Evolutionary conservation across 2,888 invertebrate genomes (phyloP), one percentile per base, ranked within the genome.

Genomic region (Cheilosia impressa): DNA sequence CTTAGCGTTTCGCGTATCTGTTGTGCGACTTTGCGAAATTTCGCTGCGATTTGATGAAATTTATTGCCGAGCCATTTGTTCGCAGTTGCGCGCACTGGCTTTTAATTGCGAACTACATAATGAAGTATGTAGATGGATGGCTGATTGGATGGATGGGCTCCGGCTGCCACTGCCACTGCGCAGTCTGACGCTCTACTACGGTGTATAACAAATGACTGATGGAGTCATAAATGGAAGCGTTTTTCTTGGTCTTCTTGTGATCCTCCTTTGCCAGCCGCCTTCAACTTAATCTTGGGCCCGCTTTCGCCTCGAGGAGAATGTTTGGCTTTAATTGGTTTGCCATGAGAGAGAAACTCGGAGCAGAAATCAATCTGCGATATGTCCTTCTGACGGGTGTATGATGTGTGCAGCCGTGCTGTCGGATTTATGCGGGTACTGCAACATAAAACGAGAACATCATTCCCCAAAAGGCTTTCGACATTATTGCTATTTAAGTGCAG

Each of bases 51-150:
- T 79, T 65, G 80, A 85, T 85, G 41, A 68, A 81, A 85, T 85
- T 85, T 81, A 85, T 85, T 85, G 72, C 85, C n/a, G 22, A 72
- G 72, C 76, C 76, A 85, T 85, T 85, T 81, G 77, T 85, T 81
- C 62, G 71, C 76, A 72, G 85, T 77, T 81, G 76, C 69, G 65
- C 72, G 76, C 69, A 58, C 72, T 52, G 66, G 66, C 72, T 76
- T 69, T 57, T 85, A 85, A 85, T 85, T 85, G 81, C 85, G 81
- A 68, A 85, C 81, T 81, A 85, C 85, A 85, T 85, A 81, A 85
- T 72, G 85, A 81, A 72, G 81, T 68, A 76, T 80, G 79, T 69
- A 75, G 84, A 80, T 80, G 71, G 75, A 84, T 71, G 65, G 13
- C 41, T 53, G 68, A 24, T n/a, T 62, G 50, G 57, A 66, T 63